Percentiles rank a stretch among this genome's conserved stretches.
phyloP scores from a whole-genome alignment of 2,113 vertebrate species.

The Lutjanus erythropterus region DNA sequence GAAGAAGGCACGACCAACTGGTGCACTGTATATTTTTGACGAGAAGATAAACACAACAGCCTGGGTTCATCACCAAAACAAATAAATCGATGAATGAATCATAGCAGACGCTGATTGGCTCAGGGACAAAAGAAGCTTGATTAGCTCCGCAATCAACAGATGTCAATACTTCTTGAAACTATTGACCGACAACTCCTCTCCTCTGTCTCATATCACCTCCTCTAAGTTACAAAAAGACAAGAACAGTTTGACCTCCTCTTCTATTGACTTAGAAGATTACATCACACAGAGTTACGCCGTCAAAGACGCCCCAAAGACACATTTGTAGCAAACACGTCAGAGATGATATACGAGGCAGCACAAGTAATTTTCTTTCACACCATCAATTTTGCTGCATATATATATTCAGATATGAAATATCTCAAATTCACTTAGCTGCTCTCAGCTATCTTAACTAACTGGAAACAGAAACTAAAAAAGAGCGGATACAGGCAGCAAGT shows the following conservation, averaged over 20 bases:
- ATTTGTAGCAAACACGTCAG: too few relatives aligned
- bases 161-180: conserved; percentile 49
- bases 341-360: too few relatives aligned
- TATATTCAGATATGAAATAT: too few relatives aligned
- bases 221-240: not conserved
- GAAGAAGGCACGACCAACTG: conserved; percentile 63
- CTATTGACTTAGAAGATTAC: not conserved
- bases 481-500: too few relatives aligned
- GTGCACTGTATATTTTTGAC: conserved; percentile 46
- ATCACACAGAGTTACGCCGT: not conserved
- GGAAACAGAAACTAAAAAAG: too few relatives aligned
- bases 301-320: not conserved
- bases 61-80: conserved; percentile 57
- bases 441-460: too few relatives aligned
- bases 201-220: not conserved
- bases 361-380: too few relatives aligned
- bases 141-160: conserved; percentile 58
- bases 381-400: too few relatives aligned
- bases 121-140: conserved; percentile 41
- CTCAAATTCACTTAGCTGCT: too few relatives aligned
- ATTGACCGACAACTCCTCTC: not conserved
- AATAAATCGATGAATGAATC: conserved; percentile 63
- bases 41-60: conserved; percentile 55
- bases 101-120: conserved; percentile 43
- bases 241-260: not conserved